A percentile compares a stretch with the other conserved stretches of the same genome.
These are phyloP conservation scores for Nematostella vectensis DNA, from an alignment of 92 coral and sea anemone genomes.

Conservation along the genomic window DNA sequence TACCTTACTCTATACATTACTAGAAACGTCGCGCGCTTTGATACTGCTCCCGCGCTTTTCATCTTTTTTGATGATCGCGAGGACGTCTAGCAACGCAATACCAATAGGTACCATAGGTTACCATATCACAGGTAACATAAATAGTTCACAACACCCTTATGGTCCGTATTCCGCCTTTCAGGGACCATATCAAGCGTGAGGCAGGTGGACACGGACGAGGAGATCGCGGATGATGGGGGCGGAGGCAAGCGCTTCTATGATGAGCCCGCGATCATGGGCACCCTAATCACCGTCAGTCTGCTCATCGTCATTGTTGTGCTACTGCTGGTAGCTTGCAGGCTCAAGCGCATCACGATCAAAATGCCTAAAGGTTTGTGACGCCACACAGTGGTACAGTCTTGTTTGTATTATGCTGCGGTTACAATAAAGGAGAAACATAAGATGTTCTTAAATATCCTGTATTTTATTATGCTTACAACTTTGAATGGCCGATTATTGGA, in stretches of 20 bases:
- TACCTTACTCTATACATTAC: no score
- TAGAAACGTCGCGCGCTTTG: no score
- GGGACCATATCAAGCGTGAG: slow-evolving; percentile 35
- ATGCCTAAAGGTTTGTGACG: slow-evolving; percentile 58
- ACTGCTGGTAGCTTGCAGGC: slow-evolving; percentile 67
- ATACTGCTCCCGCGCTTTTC: no score
- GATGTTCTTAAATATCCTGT: no score
- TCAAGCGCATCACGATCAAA: slow-evolving; percentile 58
- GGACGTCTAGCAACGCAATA: no score
- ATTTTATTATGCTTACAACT: background rate
- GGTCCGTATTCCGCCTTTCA: slow-evolving; percentile 1
- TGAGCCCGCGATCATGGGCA: slow-evolving; percentile 78
- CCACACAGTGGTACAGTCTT: background rate
- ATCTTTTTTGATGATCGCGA: no score
- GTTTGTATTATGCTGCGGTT: background rate
- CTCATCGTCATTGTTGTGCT: slow-evolving; percentile 74
- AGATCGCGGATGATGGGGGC: slow-evolving; percentile 10
- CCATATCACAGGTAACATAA: no score
- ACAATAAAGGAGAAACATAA: no score
- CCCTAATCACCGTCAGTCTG: slow-evolving; percentile 74
- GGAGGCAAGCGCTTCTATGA: slow-evolving; percentile 35
- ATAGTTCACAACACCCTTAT: no score
- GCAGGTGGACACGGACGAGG: slow-evolving; percentile 35
- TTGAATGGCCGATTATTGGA: no score
- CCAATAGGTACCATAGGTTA: no score